phyloP scores from a whole-genome alignment of 2,113 vertebrate genomes.

The Rhinoderma darwinii region DNA sequence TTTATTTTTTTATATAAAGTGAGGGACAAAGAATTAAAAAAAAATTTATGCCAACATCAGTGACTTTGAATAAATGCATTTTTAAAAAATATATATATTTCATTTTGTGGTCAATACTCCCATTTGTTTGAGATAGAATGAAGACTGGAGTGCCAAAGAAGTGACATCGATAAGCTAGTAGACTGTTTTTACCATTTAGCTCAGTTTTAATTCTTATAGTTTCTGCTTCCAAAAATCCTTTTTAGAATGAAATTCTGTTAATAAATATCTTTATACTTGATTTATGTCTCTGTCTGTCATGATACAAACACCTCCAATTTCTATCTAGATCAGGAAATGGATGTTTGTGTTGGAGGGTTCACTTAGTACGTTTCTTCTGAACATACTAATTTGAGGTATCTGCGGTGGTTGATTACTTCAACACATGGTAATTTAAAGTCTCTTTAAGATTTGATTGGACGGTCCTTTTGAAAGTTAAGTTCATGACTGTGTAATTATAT shows the following conservation, averaged over 20 bases:
- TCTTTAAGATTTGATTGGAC: constrained; percentile 45
- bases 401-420: constrained; percentile 18
- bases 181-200: not conserved
- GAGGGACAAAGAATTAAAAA: too few species aligned
- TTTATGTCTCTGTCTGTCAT: not conserved
- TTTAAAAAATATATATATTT: too few species aligned
- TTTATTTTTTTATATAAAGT: too few species aligned
- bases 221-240: not conserved
- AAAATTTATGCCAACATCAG: too few species aligned
- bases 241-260: not conserved
- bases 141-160: not conserved
- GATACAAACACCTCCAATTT: constrained; percentile 38
- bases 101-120: too few species aligned
- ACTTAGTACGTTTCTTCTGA: constrained; percentile 33
- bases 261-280: not conserved
- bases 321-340: constrained; percentile 41
- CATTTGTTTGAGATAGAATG: too few species aligned
- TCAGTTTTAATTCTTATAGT: not conserved
- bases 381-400: constrained; percentile 53
- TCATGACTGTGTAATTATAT: constrained; percentile 67
- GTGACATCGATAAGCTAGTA: too few species aligned
- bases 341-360: constrained; percentile 46
- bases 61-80: too few species aligned
- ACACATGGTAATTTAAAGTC: constrained; percentile 52
- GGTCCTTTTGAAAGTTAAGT: constrained; percentile 56